phyloP scores from a whole-genome alignment of 2,888 invertebrate species.

The Clusia tigrina region DNA sequence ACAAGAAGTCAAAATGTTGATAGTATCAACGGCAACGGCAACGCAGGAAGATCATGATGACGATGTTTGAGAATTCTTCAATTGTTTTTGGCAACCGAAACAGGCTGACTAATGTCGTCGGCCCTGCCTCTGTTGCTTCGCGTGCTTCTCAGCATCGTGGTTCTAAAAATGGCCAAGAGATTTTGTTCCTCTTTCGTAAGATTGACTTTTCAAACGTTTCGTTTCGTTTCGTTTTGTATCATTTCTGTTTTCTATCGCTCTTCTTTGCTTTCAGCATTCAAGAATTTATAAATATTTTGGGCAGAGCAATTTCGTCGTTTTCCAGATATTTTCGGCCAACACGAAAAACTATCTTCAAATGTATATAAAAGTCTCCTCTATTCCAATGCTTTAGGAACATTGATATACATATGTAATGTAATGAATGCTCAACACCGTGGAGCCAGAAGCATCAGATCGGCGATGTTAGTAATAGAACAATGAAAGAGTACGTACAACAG shows the following conservation, averaged over 20 bases:
- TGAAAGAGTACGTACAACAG: too few relatives aligned
- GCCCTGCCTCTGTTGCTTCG: conserved; percentile 1
- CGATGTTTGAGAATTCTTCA: conserved; percentile 7
- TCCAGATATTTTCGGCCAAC: neutral
- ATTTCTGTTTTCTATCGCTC: conserved; percentile 17
- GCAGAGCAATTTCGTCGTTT: neutral
- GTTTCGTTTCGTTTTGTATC: conserved; percentile 23
- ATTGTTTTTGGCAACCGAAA: conserved; percentile 7
- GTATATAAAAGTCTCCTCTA: too few relatives aligned
- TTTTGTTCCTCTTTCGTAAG: conserved; percentile 37
- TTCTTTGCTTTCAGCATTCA: neutral
- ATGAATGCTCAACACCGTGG: too few relatives aligned
- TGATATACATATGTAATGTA: too few relatives aligned
- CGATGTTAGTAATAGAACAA: too few relatives aligned
- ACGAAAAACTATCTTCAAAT: too few relatives aligned
- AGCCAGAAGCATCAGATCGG: too few relatives aligned
- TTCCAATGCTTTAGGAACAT: too few relatives aligned
- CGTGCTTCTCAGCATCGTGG: conserved; percentile 34
- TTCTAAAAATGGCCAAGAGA: conserved; percentile 49
- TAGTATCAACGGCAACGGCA: neutral
- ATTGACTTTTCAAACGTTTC: conserved; percentile 36
- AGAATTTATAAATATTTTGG: neutral
- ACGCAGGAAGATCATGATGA: neutral
- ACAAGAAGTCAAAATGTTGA: neutral
- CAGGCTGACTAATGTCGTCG: neutral